Base-by-base conservation (phyloP, 2,888 invertebrate genomes). In the Buathra laborator region DNA sequence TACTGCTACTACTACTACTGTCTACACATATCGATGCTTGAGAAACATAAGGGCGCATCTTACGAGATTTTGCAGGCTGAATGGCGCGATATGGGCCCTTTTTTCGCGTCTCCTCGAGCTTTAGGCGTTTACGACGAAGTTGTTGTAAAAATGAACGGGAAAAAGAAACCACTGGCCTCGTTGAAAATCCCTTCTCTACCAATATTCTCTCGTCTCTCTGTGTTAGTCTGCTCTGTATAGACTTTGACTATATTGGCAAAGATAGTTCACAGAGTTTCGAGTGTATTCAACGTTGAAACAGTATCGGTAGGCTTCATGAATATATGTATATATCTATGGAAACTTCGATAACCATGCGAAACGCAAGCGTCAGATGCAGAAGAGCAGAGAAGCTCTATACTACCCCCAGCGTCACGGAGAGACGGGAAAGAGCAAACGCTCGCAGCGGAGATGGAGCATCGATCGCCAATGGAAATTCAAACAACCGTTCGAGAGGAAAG, bases 271-370 rank as follows among this genome's bases (percentile, higher is more conserved):
- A 56, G 24, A 56, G 56, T 56, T 19, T 56, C 19, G 37, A 37
- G 37, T 5, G 37, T 37, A 37, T 37, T 56, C 56, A 56, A 10
- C 56, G 56, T 56, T 56, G 56, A 56, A 10, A 10, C 56, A 10
- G 10, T 56, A 56, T 9, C 56, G 24, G 56, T 24, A 16, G 67
- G 19, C 24, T 19, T 7, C 32, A 7, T 62, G 51, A n/a, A 62
- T 62, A n/a, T 29, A 62, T 62, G 62, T 62, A 37, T 32, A 12
- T 14, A 62, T 14, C 37, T 51, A 51, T 5, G 14, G 62, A 94
- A 94, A 94, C 51, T 43, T 66, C 94, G 94, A 94, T 94, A 94
- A 94, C 94, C 94, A 94, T 94, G 94, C 94, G 94, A 94, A 94
- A 94, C 94, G 94, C 94, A 94, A 59, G 94, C 94, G 94, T 94